Conservation (phyloP, 2,797 vertebrate species). For the Pyrocephalus nanus region DNA sequence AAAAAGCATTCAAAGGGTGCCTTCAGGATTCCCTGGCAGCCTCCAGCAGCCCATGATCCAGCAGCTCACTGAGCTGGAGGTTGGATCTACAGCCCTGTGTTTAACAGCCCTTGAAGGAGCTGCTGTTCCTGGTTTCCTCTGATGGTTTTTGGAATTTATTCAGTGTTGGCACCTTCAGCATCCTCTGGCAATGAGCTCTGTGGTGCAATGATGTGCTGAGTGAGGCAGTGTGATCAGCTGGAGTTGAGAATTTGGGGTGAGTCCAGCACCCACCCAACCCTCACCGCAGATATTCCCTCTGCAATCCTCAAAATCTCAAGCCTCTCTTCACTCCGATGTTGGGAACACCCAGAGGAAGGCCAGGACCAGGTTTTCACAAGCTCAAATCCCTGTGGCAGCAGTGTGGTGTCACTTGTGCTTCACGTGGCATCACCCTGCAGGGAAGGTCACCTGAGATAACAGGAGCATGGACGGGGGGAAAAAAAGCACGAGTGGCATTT, state of each 20-base stretch:
- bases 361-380: not conserved
- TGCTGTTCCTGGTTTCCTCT: not conserved
- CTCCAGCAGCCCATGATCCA: not conserved
- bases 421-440: not conserved
- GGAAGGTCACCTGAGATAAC: not conserved
- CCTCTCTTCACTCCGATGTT: not conserved
- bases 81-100: not conserved
- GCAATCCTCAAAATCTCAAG: not conserved
- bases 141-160: not conserved
- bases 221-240: not conserved
- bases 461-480: not conserved
- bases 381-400: not conserved
- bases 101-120: constrained; percentile 49
- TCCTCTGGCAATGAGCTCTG: not conserved
- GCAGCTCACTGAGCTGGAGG: not conserved
- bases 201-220: not conserved
- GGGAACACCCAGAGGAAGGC: not conserved
- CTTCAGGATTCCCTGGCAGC: not conserved
- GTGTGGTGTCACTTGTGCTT: not conserved
- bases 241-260: not conserved
- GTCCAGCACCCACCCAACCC: not conserved
- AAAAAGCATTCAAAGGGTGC: not conserved
- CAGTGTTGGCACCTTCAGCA: not conserved
- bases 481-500: not conserved
- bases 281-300: not conserved